Base-by-base conservation (phyloP, 1,140 invertebrate genomes). In the Panonychus citri region DNA sequence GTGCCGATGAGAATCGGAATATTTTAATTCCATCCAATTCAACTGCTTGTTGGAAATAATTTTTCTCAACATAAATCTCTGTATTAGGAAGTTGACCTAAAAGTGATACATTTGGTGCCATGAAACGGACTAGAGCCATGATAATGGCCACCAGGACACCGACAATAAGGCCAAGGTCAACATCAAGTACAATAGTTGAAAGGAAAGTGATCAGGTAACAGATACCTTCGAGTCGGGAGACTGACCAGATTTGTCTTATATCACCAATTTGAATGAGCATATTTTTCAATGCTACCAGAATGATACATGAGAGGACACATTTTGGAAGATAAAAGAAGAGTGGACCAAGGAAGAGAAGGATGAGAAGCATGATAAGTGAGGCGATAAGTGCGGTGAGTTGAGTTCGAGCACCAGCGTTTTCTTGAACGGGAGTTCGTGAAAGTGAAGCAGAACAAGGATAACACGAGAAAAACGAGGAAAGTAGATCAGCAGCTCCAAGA, bases 371-470 rank as follows among this genome's bases (percentile, higher is more conserved):
- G 12, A 76, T 64, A 7, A 64, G 55, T 55, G 68, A 63, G 1
- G 74, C 73, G 7, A 77, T 54, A 19, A 77, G 59, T 13, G 71
- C 69, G 27, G 71, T 67, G 19, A 76, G 60, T 65, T 66, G 62
- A 21, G 60, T 52, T 52, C 30, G 7, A 25, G n/a, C 59, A n/a
- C 37, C 55, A 30, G 54, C n/a, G 19, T 40, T 46, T n/a, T 51
- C 53, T 28, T 53, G 48, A 7, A 61, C 54, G 13, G 54, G 73
- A 0, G 81, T 83, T 52, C 84, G 71, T 0, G 83, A 86, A 13
- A 93, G 67, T 4, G 85, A 88, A 8, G 82, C 84, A 7, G 82
- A 79, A 60, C 85, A 75, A 8, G 87, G 85, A 64, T 84, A 77
- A 64, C 85, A 87, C 7, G 77, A 77, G 70, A 91, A 89, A 63